These are phyloP conservation scores for Melanotaenia trifasciata DNA, from an alignment of 2,797 vertebrate genomes.

Conservation along the genomic window DNA sequence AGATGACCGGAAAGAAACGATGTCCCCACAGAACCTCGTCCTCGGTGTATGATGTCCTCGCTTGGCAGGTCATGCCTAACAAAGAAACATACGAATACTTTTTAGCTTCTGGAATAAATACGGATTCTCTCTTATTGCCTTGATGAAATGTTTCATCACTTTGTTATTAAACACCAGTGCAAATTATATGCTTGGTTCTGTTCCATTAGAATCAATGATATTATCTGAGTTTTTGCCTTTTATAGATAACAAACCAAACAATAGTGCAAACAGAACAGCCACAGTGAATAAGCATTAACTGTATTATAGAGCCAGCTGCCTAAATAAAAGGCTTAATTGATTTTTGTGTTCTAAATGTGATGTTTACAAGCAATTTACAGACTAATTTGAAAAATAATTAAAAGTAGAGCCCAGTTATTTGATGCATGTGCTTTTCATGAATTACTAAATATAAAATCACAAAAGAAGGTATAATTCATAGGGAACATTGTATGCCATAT, in stretches of 20 bases:
- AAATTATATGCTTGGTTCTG: slow-evolving; percentile 61
- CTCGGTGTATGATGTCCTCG: slow-evolving; percentile 97
- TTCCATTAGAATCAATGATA: slow-evolving; percentile 46
- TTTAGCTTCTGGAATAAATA: slow-evolving; percentile 6
- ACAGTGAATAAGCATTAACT: slow-evolving; percentile 34
- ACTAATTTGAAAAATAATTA: slow-evolving; percentile 44
- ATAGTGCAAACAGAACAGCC: slow-evolving; percentile 49
- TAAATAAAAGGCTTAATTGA: slow-evolving; percentile 54
- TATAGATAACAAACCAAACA: slow-evolving; percentile 55
- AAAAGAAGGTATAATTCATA: slow-evolving; percentile 5
- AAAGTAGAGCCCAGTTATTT: slow-evolving; percentile 31
- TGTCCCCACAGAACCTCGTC: slow-evolving; percentile 99
- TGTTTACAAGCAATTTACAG: slow-evolving; percentile 54
- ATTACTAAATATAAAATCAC: slow-evolving; percentile 17
- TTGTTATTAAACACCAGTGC: slow-evolving; percentile 42
- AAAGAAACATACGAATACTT: slow-evolving; percentile 26
- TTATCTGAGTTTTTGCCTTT: slow-evolving; percentile 46
- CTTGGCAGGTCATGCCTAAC: slow-evolving; percentile 99
- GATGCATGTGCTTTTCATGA: slow-evolving; percentile 21
- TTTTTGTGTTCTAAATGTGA: slow-evolving; percentile 47
- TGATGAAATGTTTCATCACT: slow-evolving; percentile 45
- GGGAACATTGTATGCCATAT: not conserved
- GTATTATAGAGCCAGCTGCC: slow-evolving; percentile 52
- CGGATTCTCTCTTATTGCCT: not conserved
- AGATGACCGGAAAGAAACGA: slow-evolving; percentile 98